phyloP scores from a whole-genome alignment of 2,888 invertebrate species.

The Agriopis leucophaearia region DNA sequence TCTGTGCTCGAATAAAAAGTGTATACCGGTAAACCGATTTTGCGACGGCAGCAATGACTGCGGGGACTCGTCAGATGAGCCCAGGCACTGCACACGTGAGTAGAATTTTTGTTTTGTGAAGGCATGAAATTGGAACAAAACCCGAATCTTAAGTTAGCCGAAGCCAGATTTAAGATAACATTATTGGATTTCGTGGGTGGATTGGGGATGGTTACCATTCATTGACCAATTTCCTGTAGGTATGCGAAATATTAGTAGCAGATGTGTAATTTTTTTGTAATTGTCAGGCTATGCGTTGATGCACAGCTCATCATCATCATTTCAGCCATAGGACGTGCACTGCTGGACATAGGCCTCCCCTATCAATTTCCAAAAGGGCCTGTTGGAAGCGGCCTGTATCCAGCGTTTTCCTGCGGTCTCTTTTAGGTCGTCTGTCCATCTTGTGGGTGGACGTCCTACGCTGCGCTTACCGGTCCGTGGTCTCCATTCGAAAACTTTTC shows the following conservation, averaged over 20 bases:
- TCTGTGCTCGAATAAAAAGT: constrained; percentile 88
- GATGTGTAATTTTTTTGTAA: not conserved
- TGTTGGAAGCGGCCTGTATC: too few species aligned
- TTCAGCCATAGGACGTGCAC: too few species aligned
- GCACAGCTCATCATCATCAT: too few species aligned
- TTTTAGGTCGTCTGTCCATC: too few species aligned
- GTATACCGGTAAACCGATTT: constrained; percentile 90
- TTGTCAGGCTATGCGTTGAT: too few species aligned
- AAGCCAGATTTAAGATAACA: constrained; percentile 12
- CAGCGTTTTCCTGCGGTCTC: too few species aligned
- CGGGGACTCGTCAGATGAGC: constrained; percentile 93
- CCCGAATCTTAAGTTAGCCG: constrained; percentile 20
- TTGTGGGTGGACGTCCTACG: too few species aligned
- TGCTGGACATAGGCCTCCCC: too few species aligned
- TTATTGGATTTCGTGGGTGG: constrained; percentile 10
- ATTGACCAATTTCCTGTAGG: not conserved
- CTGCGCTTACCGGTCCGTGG: too few species aligned
- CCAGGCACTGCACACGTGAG: constrained; percentile 94
- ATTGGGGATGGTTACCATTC: not conserved
- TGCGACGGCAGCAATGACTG: constrained; percentile 94
- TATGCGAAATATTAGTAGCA: not conserved
- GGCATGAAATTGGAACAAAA: constrained; percentile 15
- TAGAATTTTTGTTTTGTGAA: constrained; percentile 53
- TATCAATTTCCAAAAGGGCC: too few species aligned
- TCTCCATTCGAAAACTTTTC: too few species aligned